Conservation (phyloP, 1,140 invertebrate genomes). For the Leucophenga varia region DNA sequence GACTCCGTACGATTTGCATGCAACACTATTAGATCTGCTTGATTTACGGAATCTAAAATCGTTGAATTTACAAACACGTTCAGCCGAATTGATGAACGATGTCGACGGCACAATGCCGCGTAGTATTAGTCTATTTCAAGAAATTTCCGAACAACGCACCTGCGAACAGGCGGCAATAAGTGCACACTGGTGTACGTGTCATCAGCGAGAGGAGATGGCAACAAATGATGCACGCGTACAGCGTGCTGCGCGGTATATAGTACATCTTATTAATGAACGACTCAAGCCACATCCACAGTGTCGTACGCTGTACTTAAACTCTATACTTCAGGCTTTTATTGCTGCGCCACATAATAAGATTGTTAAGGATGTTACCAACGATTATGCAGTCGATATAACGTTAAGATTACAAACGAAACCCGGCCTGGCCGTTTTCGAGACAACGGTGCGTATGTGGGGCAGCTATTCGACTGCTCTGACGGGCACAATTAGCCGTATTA, state of each 20-base stretch:
- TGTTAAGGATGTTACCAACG: constrained; percentile 53
- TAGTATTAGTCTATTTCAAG: constrained; percentile 75
- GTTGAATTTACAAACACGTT: constrained; percentile 28
- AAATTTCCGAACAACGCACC: constrained; percentile 70
- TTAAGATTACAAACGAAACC: constrained; percentile 68
- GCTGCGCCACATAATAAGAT: constrained; percentile 44
- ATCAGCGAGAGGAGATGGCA: constrained; percentile 61
- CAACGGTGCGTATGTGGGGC: constrained; percentile 63
- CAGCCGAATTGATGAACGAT: constrained; percentile 31
- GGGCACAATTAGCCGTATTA: constrained; percentile 75
- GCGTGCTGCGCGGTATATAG: constrained; percentile 61
- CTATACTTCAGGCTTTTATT: constrained; percentile 43
- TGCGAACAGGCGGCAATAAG: constrained; percentile 75
- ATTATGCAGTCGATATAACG: constrained; percentile 63
- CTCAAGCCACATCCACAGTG: constrained; percentile 64
- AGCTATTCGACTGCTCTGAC: constrained; percentile 59
- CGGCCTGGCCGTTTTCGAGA: constrained; percentile 74
- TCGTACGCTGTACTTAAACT: constrained; percentile 50
- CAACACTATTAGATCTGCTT: constrained; percentile 65
- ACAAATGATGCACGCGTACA: constrained; percentile 57
- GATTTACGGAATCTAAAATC: constrained; percentile 54
- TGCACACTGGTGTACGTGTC: constrained; percentile 83
- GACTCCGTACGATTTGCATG: constrained; percentile 82
- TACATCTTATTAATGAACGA: constrained; percentile 66
- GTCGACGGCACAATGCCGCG: constrained; percentile 50